Base-by-base conservation (phyloP, 1,140 invertebrate genomes). In the Heliothis subflexa region DNA sequence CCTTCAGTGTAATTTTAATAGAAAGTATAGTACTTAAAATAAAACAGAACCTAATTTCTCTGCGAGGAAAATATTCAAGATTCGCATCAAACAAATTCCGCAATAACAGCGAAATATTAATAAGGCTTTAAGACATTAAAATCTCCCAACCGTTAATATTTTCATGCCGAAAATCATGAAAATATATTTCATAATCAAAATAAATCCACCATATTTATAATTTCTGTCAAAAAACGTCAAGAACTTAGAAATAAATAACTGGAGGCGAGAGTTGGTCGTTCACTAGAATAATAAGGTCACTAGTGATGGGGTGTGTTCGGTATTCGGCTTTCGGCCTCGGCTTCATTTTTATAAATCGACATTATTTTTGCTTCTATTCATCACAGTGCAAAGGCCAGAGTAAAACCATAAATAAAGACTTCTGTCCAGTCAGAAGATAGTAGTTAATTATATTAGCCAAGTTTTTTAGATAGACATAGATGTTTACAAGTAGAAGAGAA, bases 271-370 rank as follows among this genome's bases (percentile, higher is more conserved):
- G 73, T 28, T 50, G 18, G 25, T 21, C 73, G 73, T 64, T 75
- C 57, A 75, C 59, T 64, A 52, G 73, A 75, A 75, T 75, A 75
- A 75, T 75, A 75, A 75, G 73, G 73, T 75, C 73, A 64, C 47
- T 75, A 75, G 73, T 62, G 73, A 12, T 61, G 72, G 5, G 59
- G 7, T 21, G 13, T 50, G 47, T 52, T 62, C 57, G 59, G 59
- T 49, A 25, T 74, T 49, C 54, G 55, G 54, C 18, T 49, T 74
- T 74, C 54, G 55, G 18, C 45, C 18, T 49, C 33, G 10, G 12
- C 7, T 40, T 28, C 40, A 62, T 62, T 28, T 18, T 45, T 40
- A 18, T 14, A 2, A 18, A 16, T n/a, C 3, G 12, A 11, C 40
- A 16, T 45, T 47, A 16, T 45, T 33, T 10, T 45, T 45, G 13